Evolutionary conservation across 1,140 invertebrate genomes (phyloP), one percentile per base, ranked within the genome.

Genomic region (Platyura marginata): DNA sequence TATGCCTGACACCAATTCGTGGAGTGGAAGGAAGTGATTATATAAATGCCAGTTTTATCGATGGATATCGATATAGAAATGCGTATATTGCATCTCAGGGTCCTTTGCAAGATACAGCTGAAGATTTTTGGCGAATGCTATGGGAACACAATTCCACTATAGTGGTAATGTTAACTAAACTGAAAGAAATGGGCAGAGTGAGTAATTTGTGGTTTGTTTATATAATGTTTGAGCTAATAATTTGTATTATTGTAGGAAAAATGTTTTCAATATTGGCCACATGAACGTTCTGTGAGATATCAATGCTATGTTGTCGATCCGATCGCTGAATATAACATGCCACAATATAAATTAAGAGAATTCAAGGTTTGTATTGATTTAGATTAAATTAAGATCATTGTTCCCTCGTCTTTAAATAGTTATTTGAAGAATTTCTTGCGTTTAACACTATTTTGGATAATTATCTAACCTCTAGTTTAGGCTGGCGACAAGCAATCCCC

Each of bases 121-220:
- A 96, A 51, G 95, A 99, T 59, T 93, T 99, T 53, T 99, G 96
- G 96, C 71, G 95, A 47, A 98, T 98, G 94, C 67, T 99, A n/a
- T 99, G 95, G 95, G 94, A 98, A 60, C 92, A 98, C 59, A 98
- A 99, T 63, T 97, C 92, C 0, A 97, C 91, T 4, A 98, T 99
- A 60, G 83, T 99, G 29, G 95, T 98, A 9, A 98, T 98, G 93
- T 66, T 98, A 29, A 98, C 92, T 3, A 97, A 97, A 64, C 69
- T 95, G 16, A 88, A 94, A 60, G 93, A 97, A 68, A 91, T 95
- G 83, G 91, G 92, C 46, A 71, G 90, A 57, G 87, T 89, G 69
- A 72, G 80, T 64, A 21, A 10, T 53, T 32, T 16, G 44, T 35
- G 18, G 33, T 18, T 21, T 43, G 35, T 39, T 35, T 8, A 25